Percentiles rank a stretch among this genome's conserved stretches.
Conservation (phyloP, 2,797 vertebrate species). For the Monodelphis domestica region DNA sequence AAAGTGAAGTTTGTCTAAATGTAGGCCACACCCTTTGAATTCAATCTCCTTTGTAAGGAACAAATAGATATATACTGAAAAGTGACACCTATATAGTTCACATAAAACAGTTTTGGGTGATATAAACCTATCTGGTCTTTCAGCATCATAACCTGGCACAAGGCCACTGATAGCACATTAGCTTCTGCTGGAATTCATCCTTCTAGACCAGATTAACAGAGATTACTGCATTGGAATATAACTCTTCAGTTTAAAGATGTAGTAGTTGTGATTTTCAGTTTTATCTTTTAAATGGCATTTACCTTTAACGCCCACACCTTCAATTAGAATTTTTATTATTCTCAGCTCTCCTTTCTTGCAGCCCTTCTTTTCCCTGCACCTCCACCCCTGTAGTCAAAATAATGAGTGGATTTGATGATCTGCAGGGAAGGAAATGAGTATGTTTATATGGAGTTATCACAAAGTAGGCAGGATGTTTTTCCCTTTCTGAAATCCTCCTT, state of each 20-base stretch:
- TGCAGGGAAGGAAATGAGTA: constrained; percentile 23
- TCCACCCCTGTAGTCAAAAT: constrained; percentile 53
- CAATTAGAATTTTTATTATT: constrained; percentile 59
- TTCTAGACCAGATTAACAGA: constrained; percentile 59
- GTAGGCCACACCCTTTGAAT: neutral
- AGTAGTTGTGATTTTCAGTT: constrained; percentile 70
- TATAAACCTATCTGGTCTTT: neutral
- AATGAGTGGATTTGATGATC: neutral
- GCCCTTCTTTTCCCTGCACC: constrained; percentile 34
- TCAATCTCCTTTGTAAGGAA: neutral
- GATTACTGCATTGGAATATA: constrained; percentile 62
- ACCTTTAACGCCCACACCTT: constrained; percentile 63
- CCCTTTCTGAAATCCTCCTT: neutral
- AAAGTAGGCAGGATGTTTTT: constrained; percentile 45
- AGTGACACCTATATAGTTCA: neutral
- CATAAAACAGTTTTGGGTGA: neutral
- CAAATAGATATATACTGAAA: neutral
- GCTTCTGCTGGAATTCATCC: constrained; percentile 36
- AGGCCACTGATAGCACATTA: constrained; percentile 43
- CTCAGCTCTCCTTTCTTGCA: constrained; percentile 36
- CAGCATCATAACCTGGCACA: constrained; percentile 12
- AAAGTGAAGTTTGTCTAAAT: neutral
- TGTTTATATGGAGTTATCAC: constrained; percentile 11
- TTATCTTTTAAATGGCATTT: constrained; percentile 70
- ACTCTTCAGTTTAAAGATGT: constrained; percentile 49